Evolutionary conservation across 2,113 vertebrate species (phyloP), one percentile per base, ranked within the genome.

Genomic region (Solea solea): DNA sequence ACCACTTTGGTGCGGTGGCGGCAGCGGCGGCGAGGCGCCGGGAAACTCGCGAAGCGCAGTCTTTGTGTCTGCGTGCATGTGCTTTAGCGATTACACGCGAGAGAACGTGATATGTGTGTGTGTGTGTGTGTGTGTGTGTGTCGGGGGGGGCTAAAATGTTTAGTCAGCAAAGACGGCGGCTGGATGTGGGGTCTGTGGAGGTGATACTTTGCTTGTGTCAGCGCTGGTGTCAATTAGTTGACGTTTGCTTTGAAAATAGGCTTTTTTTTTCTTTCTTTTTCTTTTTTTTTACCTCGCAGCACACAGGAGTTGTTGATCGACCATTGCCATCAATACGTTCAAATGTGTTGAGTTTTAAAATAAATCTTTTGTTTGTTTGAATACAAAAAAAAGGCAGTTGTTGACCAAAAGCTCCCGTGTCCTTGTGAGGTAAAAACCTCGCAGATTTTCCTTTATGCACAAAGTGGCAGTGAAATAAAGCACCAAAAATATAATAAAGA

Each of bases 121-220:
- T 3, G 5, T 34, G 44, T 16, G 48, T 1, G 21, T n/a, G 40
- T 42, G 34, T 2, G 39, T 3, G 5, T 34, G 44, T 16, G 48
- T 1, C n/a, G 1, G 21, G 21, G 21, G 21, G 21, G 45, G 5
- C 34, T 48, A 48, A 57, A 55, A 39, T 75, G 71, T 64, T 10
- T 44, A 28, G 55, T 81, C 78, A 81, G 83, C 78, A 78, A 54
- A 81, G 40, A 72, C 14, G 4, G 64, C 14, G 4, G 64, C n/a
- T 7, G 42, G 51, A 59, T 53, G 49, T 34, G 27, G 55, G 3
- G 57, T 12, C 49, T 63, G 42, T 16, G 4, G 48, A 46, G n/a
- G 41, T 3, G n/a, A 34, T 58, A 28, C 68, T 52, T 64, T 39
- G 27, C 46, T 39, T 13, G 13, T 46, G 50, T 64, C 58, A 60